phyloP scores from a whole-genome alignment of 2,888 invertebrate species.

The Lacanobia oleracea region DNA sequence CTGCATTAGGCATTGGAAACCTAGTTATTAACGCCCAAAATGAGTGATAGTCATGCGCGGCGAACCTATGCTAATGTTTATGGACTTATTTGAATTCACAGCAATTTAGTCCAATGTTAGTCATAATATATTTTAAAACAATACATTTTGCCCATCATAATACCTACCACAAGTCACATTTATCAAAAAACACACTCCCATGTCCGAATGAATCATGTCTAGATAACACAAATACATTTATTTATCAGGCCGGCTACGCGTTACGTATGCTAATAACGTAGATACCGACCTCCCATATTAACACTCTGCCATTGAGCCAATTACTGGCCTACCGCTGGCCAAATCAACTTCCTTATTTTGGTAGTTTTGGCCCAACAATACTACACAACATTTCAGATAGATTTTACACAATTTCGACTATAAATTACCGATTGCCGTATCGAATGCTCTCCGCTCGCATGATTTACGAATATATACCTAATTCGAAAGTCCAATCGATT shows the following conservation, averaged over 20 bases:
- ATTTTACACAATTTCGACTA: conserved; percentile 1
- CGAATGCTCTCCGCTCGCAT: conserved; percentile 44
- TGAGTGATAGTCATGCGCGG: background rate
- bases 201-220: conserved; percentile 37
- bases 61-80: background rate
- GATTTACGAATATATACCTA: conserved; percentile 39
- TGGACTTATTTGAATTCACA: background rate
- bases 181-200: conserved; percentile 26
- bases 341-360: conserved; percentile 39
- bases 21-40: background rate
- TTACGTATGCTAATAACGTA: conserved; percentile 34
- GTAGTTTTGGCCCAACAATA: conserved; percentile 23
- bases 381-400: background rate
- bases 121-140: background rate
- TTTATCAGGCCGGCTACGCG: conserved; percentile 33
- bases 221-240: conserved; percentile 43
- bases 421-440: conserved; percentile 17
- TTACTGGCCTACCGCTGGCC: conserved; percentile 43
- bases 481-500: conserved; percentile 31
- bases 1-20: no score
- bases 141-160: background rate
- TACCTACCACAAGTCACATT: conserved; percentile 7
- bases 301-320: conserved; percentile 41
- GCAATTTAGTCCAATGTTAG: background rate
- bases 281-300: conserved; percentile 35